These are phyloP conservation scores for Hydropsyche betteni DNA, from an alignment of 2,888 invertebrate species.

Conservation along the genomic window DNA sequence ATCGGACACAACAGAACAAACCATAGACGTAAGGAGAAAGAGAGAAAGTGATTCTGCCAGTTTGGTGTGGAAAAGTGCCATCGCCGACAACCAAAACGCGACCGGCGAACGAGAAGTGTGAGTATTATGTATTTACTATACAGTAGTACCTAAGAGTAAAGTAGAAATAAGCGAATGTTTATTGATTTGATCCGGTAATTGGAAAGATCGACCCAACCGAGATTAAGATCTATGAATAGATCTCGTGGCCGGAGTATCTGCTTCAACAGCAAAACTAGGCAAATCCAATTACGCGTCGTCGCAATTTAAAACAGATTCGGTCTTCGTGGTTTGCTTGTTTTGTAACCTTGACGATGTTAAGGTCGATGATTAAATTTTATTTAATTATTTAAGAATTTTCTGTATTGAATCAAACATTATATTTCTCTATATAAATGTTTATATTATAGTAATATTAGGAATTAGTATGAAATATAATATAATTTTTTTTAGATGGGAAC, in stretches of 20 bases:
- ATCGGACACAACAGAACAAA: constrained; percentile 10
- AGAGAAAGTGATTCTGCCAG: constrained; percentile 18
- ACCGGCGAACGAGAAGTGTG: constrained; percentile 22
- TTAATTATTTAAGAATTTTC: too few relatives aligned
- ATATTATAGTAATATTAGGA: too few relatives aligned
- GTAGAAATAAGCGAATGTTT: not conserved
- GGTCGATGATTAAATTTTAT: too few relatives aligned
- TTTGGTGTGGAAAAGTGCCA: constrained; percentile 14
- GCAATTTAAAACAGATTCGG: not conserved
- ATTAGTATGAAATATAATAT: not conserved
- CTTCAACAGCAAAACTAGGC: too few relatives aligned
- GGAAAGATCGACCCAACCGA: too few relatives aligned
- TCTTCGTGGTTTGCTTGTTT: not conserved
- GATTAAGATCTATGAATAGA: too few relatives aligned
- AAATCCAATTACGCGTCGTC: not conserved
- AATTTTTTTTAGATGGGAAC: constrained; percentile 55
- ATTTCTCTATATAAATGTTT: too few relatives aligned
- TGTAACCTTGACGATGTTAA: too few relatives aligned
- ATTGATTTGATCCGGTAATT: too few relatives aligned
- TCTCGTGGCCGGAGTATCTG: too few relatives aligned
- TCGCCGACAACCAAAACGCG: constrained; percentile 3
- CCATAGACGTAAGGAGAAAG: not conserved
- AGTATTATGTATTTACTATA: constrained; percentile 7
- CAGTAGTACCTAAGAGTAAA: not conserved
- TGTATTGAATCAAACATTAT: not conserved